Conservation (phyloP, 2,797 vertebrate species). For the Fringilla coelebs region DNA sequence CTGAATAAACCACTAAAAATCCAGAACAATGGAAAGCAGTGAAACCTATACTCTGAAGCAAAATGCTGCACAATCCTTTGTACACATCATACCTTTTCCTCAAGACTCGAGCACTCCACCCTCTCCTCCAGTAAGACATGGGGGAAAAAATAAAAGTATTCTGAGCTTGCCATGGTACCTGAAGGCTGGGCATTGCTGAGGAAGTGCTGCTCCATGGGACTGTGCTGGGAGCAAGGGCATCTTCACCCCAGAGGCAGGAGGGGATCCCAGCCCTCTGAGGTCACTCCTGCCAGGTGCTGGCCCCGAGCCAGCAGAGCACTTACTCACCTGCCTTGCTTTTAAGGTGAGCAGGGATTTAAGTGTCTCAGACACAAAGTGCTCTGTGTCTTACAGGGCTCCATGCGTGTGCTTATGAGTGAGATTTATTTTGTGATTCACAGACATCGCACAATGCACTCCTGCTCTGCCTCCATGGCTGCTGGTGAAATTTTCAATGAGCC, state of each 20-base stretch:
- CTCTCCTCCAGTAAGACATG: neutral
- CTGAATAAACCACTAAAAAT: neutral
- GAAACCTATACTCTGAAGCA: neutral
- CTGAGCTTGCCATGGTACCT: neutral
- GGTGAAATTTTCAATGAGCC: neutral
- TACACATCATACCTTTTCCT: neutral
- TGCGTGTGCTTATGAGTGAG: neutral
- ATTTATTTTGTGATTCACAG: neutral
- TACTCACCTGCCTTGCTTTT: conserved; percentile 15
- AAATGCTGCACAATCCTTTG: neutral
- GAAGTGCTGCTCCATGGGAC: neutral
- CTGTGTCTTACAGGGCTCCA: neutral
- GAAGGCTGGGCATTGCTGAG: accelerated
- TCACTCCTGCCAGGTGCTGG: neutral
- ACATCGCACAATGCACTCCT: neutral
- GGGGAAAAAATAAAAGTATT: neutral
- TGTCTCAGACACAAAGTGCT: conserved; percentile 3
- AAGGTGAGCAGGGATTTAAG: neutral
- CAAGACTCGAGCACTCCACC: neutral
- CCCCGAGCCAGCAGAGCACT: conserved; percentile 26
- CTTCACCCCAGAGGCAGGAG: neutral
- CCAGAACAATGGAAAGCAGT: neutral
- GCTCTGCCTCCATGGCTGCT: neutral
- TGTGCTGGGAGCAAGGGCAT: neutral
- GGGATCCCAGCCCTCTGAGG: neutral